Evolutionary conservation across 2,113 vertebrate genomes (phyloP), one percentile per base, ranked within the genome.

Genomic region (Mobula birostris): DNA sequence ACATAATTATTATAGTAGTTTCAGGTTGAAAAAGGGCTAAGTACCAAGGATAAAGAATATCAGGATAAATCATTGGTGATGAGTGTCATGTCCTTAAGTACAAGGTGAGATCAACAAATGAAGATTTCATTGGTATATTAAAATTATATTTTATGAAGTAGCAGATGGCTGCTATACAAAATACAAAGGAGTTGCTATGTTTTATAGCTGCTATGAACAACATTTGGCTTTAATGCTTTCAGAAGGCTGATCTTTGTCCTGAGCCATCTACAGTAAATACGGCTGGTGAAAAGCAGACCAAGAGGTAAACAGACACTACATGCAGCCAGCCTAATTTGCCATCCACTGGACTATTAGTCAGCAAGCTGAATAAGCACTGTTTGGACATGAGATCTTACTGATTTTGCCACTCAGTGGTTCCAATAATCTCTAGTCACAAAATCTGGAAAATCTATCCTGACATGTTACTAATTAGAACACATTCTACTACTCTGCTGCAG

Each of bases 21-120:
- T 74, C 91, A 72, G 91, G 68, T 56, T 93, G 91, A 93, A 72
- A 93, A 56, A 48, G 19, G 24, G 36, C 90, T 93, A 21, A 68
- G 40, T 70, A 36, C 90, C 40, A 72, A 92, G 32, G 58, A 36
- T 68, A 66, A 68, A 36, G 29, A 19, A 90, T 36, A 70, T 70
- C 68, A 11, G 40, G 19, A 74, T 40, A 74, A 74, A 74, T 93
- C 36, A 93, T 11, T 74, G 66, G 40, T 11, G 32, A 74, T 56
- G 36, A 93, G 21, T 93, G 61, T 19, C 29, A 66, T 66, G 66
- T 15, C 15, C 32, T 24, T 87, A 40, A 93, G 70, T 74, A 29
- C 40, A 72, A 19, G 5, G 74, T 48, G 21, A 93, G 74, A 70
- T 74, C 91, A 93, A 36, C 24, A 29, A 74, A 74, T n/a, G 5